Evolutionary conservation across 2,113 vertebrate species (phyloP).

Genomic region (Numenius arquata): DNA sequence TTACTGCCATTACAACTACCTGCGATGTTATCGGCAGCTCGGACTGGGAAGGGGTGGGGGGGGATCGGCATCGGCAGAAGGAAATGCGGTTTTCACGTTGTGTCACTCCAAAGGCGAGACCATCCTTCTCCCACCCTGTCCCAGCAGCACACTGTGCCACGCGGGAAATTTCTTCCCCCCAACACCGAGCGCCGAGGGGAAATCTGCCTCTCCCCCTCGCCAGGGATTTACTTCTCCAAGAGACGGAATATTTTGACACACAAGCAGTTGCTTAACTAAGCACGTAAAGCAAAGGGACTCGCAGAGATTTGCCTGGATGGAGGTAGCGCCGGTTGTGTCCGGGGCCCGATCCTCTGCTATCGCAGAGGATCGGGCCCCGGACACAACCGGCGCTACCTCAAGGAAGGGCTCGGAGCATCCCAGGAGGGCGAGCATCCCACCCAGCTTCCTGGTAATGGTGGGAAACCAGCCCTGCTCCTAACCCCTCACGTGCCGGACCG

Average conservation of each 20-base stretch:
- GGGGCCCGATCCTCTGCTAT: not conserved
- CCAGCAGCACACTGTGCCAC: not conserved
- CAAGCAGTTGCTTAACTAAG: not conserved
- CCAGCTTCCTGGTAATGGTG: not conserved
- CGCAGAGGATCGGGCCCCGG: fast-evolving
- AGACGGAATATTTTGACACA: not conserved
- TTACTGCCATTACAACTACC: slow-evolving; percentile 12
- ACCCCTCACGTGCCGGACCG: not conserved
- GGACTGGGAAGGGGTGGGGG: not conserved
- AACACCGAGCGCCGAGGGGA: not conserved
- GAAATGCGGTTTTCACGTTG: not conserved
- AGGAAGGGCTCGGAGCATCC: not conserved
- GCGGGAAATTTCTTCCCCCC: not conserved
- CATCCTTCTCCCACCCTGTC: not conserved
- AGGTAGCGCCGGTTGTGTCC: not conserved
- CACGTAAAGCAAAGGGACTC: not conserved
- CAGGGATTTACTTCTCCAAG: not conserved
- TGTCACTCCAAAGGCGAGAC: not conserved
- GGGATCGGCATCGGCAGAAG: not conserved
- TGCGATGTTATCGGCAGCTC: slow-evolving; percentile 26
- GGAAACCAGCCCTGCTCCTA: not conserved
- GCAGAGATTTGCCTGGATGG: not conserved
- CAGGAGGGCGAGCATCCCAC: not conserved
- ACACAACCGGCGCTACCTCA: fast-evolving
- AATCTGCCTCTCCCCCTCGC: not conserved